Conservation (phyloP, 1,140 invertebrate species). For the Bombus difficillimus region DNA sequence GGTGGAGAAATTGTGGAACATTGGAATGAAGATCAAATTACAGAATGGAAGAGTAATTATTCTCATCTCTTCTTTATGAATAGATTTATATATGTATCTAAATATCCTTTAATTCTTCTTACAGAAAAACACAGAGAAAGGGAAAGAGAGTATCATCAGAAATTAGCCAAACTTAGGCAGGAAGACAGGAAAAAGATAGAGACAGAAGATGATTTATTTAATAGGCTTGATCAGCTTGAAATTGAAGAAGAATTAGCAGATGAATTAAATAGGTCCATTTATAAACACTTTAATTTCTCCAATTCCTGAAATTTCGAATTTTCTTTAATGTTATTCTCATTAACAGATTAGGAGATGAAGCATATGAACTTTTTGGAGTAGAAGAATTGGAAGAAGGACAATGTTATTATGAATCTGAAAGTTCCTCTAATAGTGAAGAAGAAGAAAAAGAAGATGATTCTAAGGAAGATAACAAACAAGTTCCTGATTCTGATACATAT, state of each 20-base stretch:
- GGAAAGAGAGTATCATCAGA: conserved; percentile 81
- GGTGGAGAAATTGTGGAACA: conserved; percentile 83
- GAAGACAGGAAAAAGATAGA: conserved; percentile 72
- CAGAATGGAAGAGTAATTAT: conserved; percentile 82
- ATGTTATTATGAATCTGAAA: conserved; percentile 64
- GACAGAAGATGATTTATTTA: conserved; percentile 81
- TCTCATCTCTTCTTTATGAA: background rate
- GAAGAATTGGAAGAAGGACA: conserved; percentile 63
- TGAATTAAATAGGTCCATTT: conserved; percentile 75
- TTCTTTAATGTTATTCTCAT: conserved; percentile 19
- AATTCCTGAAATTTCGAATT: conserved; percentile 2
- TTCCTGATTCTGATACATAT: conserved; percentile 16
- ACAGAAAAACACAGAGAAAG: conserved; percentile 82
- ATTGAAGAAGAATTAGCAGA: conserved; percentile 83
- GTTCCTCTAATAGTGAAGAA: conserved; percentile 49
- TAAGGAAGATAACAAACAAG: conserved; percentile 50
- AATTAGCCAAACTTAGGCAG: conserved; percentile 75
- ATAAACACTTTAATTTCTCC: background rate
- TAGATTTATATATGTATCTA: background rate
- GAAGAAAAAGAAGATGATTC: conserved; percentile 24
- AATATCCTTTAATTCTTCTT: background rate
- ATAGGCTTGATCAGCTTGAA: conserved; percentile 83
- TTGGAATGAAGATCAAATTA: conserved; percentile 83
- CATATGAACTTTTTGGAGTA: conserved; percentile 59
- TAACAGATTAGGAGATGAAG: conserved; percentile 65